Evolutionary conservation across 2,888 invertebrate species (phyloP), one percentile per base, ranked within the genome.

Genomic region (Pterostichus madidus): DNA sequence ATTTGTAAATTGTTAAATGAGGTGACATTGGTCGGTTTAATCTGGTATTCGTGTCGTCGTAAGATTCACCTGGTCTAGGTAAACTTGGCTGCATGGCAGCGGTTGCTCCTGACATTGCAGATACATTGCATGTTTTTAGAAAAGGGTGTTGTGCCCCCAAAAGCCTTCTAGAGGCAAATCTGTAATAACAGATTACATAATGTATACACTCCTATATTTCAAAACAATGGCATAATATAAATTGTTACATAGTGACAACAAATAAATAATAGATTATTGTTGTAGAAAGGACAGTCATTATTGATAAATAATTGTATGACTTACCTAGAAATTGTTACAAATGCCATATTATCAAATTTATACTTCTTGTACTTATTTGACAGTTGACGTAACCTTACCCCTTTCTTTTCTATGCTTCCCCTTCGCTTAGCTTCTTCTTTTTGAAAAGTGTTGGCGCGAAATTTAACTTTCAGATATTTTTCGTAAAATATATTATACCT

Each of bases 1-100:
- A 77, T 39, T 83, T 77, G 59, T 83, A 83, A 46, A 77, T 64
- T 11, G 82, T 83, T 13, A 83, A n/a, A 68, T 83, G 77, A 32
- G 83, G 83, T 7, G 83, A 83, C 76, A 83, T 64, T 15, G 83
- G 83, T 61, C 83, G 61, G 11, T 39, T 52, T 39, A 83, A 68
- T 64, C 83, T 61, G 15, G 49, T 52, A 64, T 83, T 83, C 52
- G 52, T 83, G 0, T 61, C 68, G 35, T 83, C 83, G 49, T 83
- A 68, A 35, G 44, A 24, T 73, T 81, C 81, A 5, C 75, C 81
- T 13, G 59, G 24, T 56, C 73, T 52, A 13, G 71, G 56, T 46
- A 73, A 44, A 59, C 53, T 46, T 31, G 73, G 59, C 32, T 81
- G 81, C 5, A 75, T 2, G 5, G 56, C 8, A 13, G 59, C 52